phyloP scores from a whole-genome alignment of 2,797 vertebrate species.

The Echeneis naucrates region DNA sequence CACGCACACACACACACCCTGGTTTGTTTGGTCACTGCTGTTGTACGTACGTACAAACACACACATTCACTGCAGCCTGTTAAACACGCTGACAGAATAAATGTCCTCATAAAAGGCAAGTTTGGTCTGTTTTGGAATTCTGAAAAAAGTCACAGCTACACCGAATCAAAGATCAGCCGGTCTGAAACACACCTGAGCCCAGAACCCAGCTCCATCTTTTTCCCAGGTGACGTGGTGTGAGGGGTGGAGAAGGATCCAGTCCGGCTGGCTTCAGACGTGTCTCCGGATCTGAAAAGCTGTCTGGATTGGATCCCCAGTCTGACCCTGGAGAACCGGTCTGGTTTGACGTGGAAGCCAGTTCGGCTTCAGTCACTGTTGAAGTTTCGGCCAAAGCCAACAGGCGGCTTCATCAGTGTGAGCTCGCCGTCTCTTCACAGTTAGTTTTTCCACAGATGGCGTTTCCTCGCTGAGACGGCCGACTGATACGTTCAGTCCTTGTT shows the following conservation, averaged over 20 bases:
- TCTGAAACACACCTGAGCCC: too few species aligned
- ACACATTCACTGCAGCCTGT: slow-evolving; percentile 7
- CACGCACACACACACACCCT: slow-evolving; percentile 44
- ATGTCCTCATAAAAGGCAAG: neutral
- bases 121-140: neutral
- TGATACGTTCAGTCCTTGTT: neutral
- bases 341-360: too few species aligned
- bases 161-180: too few species aligned
- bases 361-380: neutral
- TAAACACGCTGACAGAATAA: slow-evolving; percentile 7
- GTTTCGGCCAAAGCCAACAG: neutral
- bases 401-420: neutral
- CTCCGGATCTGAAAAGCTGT: too few species aligned
- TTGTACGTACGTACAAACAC: slow-evolving; percentile 17
- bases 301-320: too few species aligned
- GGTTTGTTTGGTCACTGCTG: slow-evolving; percentile 64
- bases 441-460: neutral
- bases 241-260: too few species aligned
- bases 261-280: too few species aligned
- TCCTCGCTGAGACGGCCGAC: neutral
- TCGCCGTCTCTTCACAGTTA: neutral
- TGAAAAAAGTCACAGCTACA: too few species aligned
- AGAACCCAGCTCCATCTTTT: too few species aligned
- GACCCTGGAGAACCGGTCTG: too few species aligned
- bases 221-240: too few species aligned